Base-by-base conservation (phyloP, 2,113 vertebrate genomes). In the Nestor notabilis region DNA sequence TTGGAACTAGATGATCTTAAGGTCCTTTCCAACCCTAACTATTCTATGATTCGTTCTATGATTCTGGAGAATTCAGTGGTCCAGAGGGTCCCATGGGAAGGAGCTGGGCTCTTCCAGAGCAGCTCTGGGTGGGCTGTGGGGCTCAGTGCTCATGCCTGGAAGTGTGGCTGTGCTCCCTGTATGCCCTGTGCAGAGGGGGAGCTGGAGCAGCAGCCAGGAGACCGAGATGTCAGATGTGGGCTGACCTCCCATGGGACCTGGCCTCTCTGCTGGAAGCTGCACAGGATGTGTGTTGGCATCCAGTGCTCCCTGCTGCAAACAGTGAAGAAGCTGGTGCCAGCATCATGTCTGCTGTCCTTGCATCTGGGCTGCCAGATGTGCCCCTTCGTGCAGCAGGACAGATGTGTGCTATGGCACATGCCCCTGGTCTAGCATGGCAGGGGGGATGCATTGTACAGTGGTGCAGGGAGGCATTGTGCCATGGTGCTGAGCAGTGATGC, bases 231-330 rank as follows among this genome's bases (percentile, higher is more conserved):
- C 17, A 20, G 17, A 7, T 17, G 39, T 8, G 2, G n/a, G 33
- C 23, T 10, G 37, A 18, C 7, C 24, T 46, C 23, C 74, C 11
- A 2, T 1, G 6, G 56, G 29, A 13, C 44, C 60, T 25, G 31
- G 5, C 70, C 19, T n/a, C 53, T 39, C n/a, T 25, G 71, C 58
- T 46, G 69, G 60, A 29, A 33, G 76, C 60, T 0, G 0, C 5
- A 0, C 0, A 6, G 20, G 35, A 11, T 13, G 35, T 17, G 21
- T 0, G 0, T 2, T 61, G 63, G 79, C 2, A 3, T 3, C 6
- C 6, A 50, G 33, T 14, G 13, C 35, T 76, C 17, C 0, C 8
- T 35, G 49, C 12, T 1, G 0, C 31, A 3, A 17, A 31, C 60
- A 14, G 11, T 2, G 25, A 14, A 25, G 72, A 10, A 39, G 14